Conservation (phyloP, 2,797 vertebrate species). For the Leptatherina wallacei region DNA sequence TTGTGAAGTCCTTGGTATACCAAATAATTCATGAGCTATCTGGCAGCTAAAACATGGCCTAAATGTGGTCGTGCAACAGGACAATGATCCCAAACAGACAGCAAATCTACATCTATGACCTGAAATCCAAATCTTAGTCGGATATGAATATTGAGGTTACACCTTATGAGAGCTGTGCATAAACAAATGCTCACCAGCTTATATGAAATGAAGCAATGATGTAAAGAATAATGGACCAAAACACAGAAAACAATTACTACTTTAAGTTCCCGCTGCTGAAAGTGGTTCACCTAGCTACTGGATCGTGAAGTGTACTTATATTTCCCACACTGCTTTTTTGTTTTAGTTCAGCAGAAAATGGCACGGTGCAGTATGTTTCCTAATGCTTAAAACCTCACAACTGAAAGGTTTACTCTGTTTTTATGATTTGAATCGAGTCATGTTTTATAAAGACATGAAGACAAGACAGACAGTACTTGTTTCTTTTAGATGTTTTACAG, state of each 20-base stretch:
- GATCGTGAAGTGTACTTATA: not conserved
- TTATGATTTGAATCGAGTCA: not conserved
- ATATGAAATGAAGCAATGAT: not conserved
- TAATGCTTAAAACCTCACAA: not conserved
- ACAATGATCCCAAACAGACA: not conserved
- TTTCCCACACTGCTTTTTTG: not conserved
- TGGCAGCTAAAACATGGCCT: not conserved
- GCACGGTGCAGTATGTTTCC: not conserved
- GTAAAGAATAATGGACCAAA: not conserved
- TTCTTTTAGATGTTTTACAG: constrained; percentile 25
- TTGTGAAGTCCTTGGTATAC: not conserved
- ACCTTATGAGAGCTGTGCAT: not conserved
- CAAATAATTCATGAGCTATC: not conserved
- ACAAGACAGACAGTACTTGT: not conserved
- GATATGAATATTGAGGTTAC: not conserved
- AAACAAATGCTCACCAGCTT: not conserved
- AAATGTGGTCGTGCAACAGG: not conserved
- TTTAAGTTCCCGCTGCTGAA: not conserved
- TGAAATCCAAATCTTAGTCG: not conserved
- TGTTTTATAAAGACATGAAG: constrained; percentile 1
- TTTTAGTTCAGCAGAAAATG: not conserved
- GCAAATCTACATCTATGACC: not conserved
- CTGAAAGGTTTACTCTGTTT: not conserved
- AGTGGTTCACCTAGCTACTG: not conserved
- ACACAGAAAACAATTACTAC: not conserved